Conservation (phyloP, 2,888 invertebrate species). For the Arenicola marina region DNA sequence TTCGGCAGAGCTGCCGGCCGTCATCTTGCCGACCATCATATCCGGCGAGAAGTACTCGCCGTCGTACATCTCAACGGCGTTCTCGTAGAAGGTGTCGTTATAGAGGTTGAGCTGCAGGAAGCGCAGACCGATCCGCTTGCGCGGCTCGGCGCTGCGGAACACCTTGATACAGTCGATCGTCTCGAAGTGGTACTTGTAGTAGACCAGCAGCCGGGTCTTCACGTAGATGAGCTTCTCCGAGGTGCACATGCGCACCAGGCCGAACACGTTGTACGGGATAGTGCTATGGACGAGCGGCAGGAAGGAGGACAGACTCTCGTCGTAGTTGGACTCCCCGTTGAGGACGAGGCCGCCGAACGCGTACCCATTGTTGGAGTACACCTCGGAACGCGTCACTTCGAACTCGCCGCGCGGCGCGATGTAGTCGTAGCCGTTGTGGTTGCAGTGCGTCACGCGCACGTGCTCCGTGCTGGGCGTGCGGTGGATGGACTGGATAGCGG, state of each 20-base stretch:
- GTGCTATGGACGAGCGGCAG: constrained; percentile 70
- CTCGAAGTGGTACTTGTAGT: constrained; percentile 95
- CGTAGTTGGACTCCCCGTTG: constrained; percentile 80
- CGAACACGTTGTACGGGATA: constrained; percentile 88
- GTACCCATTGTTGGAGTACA: constrained; percentile 78
- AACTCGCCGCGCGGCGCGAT: constrained; percentile 82
- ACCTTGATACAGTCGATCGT: constrained; percentile 98
- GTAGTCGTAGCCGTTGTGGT: constrained; percentile 89
- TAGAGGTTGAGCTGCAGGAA: constrained; percentile 57
- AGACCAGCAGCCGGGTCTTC: constrained; percentile 86
- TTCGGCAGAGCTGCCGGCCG: constrained; percentile 39
- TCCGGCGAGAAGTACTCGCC: constrained; percentile 83
- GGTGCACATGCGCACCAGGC: constrained; percentile 94
- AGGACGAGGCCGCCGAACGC: constrained; percentile 88
- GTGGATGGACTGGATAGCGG: constrained; percentile 83
- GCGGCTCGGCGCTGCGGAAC: constrained; percentile 81
- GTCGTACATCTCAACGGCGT: constrained; percentile 85
- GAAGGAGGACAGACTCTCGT: constrained; percentile 83
- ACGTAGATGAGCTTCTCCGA: constrained; percentile 88
- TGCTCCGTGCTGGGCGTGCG: constrained; percentile 81
- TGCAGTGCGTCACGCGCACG: constrained; percentile 82
- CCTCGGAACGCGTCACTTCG: constrained; percentile 63
- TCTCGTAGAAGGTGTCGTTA: constrained; percentile 65
- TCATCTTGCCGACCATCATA: constrained; percentile 33
- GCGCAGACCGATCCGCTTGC: constrained; percentile 84